Conservation (phyloP, 2,113 vertebrate species). For the Phoxinus phoxinus region DNA sequence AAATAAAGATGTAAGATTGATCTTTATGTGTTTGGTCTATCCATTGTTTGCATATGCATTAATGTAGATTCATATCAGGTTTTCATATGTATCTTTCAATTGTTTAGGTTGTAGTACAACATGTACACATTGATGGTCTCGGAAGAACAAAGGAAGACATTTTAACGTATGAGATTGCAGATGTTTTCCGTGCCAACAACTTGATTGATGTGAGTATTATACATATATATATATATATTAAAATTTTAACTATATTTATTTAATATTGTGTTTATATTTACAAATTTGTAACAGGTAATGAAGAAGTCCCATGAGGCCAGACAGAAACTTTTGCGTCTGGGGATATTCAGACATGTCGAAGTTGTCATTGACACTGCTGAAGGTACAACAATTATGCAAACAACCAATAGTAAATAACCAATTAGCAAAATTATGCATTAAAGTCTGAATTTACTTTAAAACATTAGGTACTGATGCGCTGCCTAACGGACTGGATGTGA, state of each 20-base stretch:
- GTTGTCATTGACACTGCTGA: slow-evolving; percentile 93
- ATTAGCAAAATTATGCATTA: neutral
- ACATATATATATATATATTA: no score
- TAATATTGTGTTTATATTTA: neutral
- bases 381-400: slow-evolving; percentile 71
- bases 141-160: slow-evolving; percentile 93
- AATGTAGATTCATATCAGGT: neutral
- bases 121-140: slow-evolving; percentile 91
- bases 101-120: slow-evolving; percentile 91
- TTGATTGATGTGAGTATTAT: slow-evolving; percentile 87
- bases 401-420: neutral
- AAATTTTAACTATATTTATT: neutral
- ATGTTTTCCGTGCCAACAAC: slow-evolving; percentile 91
- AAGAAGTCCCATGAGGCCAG: slow-evolving; percentile 90
- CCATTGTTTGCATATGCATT: neutral
- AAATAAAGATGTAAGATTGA: slow-evolving; percentile 88
- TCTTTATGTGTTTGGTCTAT: neutral
- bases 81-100: neutral
- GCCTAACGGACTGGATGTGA: slow-evolving; percentile 93
- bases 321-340: slow-evolving; percentile 90
- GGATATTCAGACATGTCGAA: slow-evolving; percentile 93
- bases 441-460: neutral
- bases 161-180: slow-evolving; percentile 89
- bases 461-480: slow-evolving; percentile 87
- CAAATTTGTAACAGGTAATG: slow-evolving; percentile 84